These are phyloP conservation scores for Crenichthys baileyi DNA, from an alignment of 2,797 vertebrate genomes.

Conservation along the genomic window DNA sequence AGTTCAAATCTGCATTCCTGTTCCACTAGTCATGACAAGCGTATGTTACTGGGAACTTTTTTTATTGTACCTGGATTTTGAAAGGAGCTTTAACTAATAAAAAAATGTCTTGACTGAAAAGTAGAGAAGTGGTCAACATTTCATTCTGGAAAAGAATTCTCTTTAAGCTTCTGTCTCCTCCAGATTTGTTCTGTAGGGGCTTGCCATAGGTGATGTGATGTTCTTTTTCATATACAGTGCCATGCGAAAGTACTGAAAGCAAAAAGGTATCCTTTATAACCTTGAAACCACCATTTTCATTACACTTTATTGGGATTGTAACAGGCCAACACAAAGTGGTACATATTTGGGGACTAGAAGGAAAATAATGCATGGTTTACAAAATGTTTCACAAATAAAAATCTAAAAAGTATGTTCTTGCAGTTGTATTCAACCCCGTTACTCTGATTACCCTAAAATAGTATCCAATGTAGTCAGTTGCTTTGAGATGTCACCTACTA, in stretches of 20 bases:
- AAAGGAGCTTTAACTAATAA: slow-evolving; percentile 10
- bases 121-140: slow-evolving; percentile 4
- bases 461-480: too few species aligned
- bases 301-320: background rate
- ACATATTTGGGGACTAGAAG: background rate
- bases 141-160: background rate
- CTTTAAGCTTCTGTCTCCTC: slow-evolving; percentile 37
- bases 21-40: slow-evolving; percentile 45
- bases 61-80: slow-evolving; percentile 26
- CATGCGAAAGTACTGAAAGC: background rate
- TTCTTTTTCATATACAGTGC: background rate
- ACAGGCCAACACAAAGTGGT: background rate
- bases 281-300: background rate
- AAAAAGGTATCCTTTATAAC: slow-evolving; percentile 17
- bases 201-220: slow-evolving; percentile 54
- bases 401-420: too few species aligned
- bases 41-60: slow-evolving; percentile 12
- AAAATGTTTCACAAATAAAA: background rate
- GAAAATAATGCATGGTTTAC: background rate
- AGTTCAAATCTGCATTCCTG: slow-evolving; percentile 41
- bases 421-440: too few species aligned
- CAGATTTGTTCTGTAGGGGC: background rate
- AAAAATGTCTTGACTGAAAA: slow-evolving; percentile 17
- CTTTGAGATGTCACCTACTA: too few species aligned
- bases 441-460: too few species aligned